Evolutionary conservation across 2,888 invertebrate genomes (phyloP), one percentile per base, ranked within the genome.

Genomic region (Brassicogethes aeneus): DNA sequence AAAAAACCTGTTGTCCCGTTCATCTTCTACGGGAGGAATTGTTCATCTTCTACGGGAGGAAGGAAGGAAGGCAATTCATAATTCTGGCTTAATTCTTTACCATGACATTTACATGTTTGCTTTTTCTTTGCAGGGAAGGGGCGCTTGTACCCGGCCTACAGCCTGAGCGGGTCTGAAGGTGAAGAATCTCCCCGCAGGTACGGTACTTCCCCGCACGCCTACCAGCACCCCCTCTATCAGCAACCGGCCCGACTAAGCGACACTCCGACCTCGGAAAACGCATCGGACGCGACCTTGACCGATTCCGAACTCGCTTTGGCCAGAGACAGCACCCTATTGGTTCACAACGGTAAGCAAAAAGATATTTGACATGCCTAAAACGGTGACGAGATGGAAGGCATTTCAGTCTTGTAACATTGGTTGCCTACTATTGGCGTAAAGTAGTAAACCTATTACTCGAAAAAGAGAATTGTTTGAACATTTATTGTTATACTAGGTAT

Each of bases 251-350:
- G 82, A 58, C 74, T 86, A 56, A 81, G 85, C 66, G 80, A 86
- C 71, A 83, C 86, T 62, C 86, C 86, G 50, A 83, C 84, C 34
- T 83, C 85, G 50, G 87, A 87, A 66, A 85, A 86, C 81, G 85
- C 83, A 50, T 87, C 86, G 50, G 85, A 86, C 78, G 85, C 85
- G 32, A 86, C 87, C 16, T 76, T 87, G 59, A 87, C 86, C 29
- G 88, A 87, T 69, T 84, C 85, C 15, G 88, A 88, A 71, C 73
- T 85, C 64, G 85, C 86, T 57, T 75, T 86, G 56, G 85, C 85
- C 60, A 77, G 86, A 64, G 85, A 86, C 63, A 84, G 82, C 36
- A 85, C 86, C 52, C 77, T 86, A 53, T 81, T 86, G 55, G 82
- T 85, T 55, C 85, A 86, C 75, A 86, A 85, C 82, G 86, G 86